Conservation (phyloP, 2,888 invertebrate species). For the Cantharis nigra region DNA sequence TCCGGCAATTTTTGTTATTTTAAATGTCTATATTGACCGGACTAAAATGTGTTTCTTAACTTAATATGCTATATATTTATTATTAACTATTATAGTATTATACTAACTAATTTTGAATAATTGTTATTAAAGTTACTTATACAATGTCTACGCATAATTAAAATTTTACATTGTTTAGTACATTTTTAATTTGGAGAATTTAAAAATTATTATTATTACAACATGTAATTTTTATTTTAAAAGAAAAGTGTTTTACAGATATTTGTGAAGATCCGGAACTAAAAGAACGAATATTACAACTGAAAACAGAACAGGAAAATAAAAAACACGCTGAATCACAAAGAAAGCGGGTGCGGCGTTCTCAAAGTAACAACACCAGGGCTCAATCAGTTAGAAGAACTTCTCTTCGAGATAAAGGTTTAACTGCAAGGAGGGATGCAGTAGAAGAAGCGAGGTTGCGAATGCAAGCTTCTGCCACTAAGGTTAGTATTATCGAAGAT, state of each 20-base stretch:
- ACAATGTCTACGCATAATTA: too few species aligned
- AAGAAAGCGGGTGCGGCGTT: constrained; percentile 68
- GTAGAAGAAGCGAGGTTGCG: constrained; percentile 86
- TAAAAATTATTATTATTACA: too few species aligned
- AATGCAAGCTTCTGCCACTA: constrained; percentile 58
- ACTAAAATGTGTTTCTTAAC: too few species aligned
- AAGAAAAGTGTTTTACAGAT: constrained; percentile 63
- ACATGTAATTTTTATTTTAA: neutral
- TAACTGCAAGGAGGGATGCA: constrained; percentile 92
- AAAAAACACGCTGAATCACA: constrained; percentile 66
- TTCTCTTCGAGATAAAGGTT: constrained; percentile 89
- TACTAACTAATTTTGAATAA: too few species aligned
- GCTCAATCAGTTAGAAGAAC: constrained; percentile 93
- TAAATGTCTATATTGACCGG: too few species aligned
- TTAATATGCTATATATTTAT: too few species aligned
- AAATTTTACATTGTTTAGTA: too few species aligned
- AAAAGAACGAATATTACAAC: constrained; percentile 83
- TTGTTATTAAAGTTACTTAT: too few species aligned
- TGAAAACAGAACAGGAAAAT: constrained; percentile 85
- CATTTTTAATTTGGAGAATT: too few species aligned
- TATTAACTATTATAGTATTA: too few species aligned
- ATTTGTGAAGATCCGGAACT: constrained; percentile 96
- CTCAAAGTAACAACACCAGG: constrained; percentile 76
- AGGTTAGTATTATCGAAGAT: constrained; percentile 3
- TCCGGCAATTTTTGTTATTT: too few species aligned